Base-by-base conservation (phyloP, 1,140 invertebrate genomes). In the Myzus persicae region DNA sequence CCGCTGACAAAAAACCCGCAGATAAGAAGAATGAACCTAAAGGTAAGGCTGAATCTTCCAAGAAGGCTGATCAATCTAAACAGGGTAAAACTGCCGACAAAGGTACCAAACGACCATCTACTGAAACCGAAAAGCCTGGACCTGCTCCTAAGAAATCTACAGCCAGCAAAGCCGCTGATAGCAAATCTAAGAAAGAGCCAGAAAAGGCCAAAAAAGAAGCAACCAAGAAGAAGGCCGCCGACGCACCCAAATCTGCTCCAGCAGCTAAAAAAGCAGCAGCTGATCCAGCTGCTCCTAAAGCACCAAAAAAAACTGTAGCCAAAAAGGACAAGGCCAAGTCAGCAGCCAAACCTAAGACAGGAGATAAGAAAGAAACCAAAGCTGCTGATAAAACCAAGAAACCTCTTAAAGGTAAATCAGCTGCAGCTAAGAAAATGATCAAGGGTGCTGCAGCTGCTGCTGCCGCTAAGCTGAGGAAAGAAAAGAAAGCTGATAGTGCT, bases 251-350 rank as follows among this genome's bases (percentile, higher is more conserved):
- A 54, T 38, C 93, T 84, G 59, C 94, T 42, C 93, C 87, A 87
- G 46, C 87, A 1, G 90, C 93, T 18, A 91, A 91, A 31, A 93
- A 94, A 46, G 90, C 90, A 36, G 87, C 94, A 89, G 93, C 90
- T 93, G 94, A 94, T 48, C 76, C 88, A 88, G 90, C 93, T 91
- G 93, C 93, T 26, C 93, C 87, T 9, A 94, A 94, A 87, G 59
- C 93, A 84, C 81, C 94, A 46, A 94, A 93, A 46, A 93, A 90
- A 67, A 48, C 95, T 85, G 95, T 94, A 42, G 94, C 95, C 14
- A 96, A 96, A 93, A 95, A 96, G 44, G 95, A 95, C 59, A 96
- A 96, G 94, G 94, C 96, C 51, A 96, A 96, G 93, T 94, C 93
- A 81, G 94, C 93, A 46, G 93, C 94, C 24, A 92, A 94, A 81